Evolutionary conservation across 2,888 invertebrate genomes (phyloP).

Genomic region (Agrypnus murinus): DNA sequence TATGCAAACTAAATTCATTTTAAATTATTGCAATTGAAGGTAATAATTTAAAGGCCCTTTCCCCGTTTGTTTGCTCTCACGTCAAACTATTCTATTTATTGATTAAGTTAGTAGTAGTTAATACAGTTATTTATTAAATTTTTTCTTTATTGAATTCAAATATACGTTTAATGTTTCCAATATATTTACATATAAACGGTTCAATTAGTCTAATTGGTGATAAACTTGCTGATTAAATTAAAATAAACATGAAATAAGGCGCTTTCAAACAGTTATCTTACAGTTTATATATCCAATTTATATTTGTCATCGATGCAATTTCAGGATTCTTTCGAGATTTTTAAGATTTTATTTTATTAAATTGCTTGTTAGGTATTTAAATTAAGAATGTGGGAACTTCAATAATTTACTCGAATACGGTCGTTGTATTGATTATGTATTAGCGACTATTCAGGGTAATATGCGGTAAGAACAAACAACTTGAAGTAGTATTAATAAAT

Average conservation of each 20-base stretch:
- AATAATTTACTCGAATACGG: too few species aligned
- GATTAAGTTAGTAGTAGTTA: constrained; percentile 6
- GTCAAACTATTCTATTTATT: background rate
- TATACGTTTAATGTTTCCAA: constrained; percentile 24
- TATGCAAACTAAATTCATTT: background rate
- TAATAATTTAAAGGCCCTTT: background rate
- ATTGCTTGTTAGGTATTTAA: too few species aligned
- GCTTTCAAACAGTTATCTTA: constrained; percentile 18
- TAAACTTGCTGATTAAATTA: constrained; percentile 15
- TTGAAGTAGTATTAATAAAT: too few species aligned
- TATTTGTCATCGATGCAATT: too few species aligned
- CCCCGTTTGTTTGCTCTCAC: background rate
- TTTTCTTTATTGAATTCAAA: background rate
- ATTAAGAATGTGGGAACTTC: too few species aligned
- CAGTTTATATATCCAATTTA: background rate
- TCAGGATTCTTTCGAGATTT: too few species aligned
- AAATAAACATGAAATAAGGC: constrained; percentile 12
- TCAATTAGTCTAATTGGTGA: constrained; percentile 47
- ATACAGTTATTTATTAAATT: constrained; percentile 8
- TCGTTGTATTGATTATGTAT: too few species aligned
- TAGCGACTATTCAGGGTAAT: too few species aligned
- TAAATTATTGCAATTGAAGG: constrained; percentile 3
- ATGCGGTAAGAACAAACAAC: too few species aligned
- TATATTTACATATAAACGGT: constrained; percentile 45
- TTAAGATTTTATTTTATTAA: too few species aligned